Base-by-base conservation (phyloP, 2,113 vertebrate species). In the Aptenodytes patagonicus region DNA sequence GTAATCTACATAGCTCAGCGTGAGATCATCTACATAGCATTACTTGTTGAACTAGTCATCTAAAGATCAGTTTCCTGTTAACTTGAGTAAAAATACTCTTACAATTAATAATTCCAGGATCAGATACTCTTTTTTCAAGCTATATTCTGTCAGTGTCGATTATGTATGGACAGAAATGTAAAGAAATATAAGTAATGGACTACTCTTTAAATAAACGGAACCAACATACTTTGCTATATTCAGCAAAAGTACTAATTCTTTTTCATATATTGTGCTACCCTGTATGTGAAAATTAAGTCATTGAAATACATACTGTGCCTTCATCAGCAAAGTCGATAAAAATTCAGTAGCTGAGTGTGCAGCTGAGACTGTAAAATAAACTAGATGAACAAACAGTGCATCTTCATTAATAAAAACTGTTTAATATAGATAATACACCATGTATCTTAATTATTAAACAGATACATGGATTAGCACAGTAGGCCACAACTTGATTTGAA, bases 331-430 rank as follows among this genome's bases (percentile, higher is more conserved):
- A 95, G 38, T 38, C 84, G 76, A 92, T 93, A 85, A 90, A 97
- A 96, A 93, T 91, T 86, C 93, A 96, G 80, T 94, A 93, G 88
- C 94, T 90, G 97, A 96, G 87, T 72, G 21, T 78, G 21, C 94
- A 95, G 88, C 87, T 97, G 96, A 95, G 79, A 31, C 61, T 95
- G 77, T 87, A 96, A 93, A 96, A 97, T 95, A 97, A 96, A 84
- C 75, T 73, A 83, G 86, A 65, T 57, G 96, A 94, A 91, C 92
- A 97, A 96, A 97, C 94, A 91, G 54, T 90, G 47, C 76, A 44
- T 97, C 97, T 98, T 97, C 97, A 94, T 97, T 98, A 96, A 98
- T 97, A 97, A 97, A 97, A 95, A 93, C 97, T 96, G 51, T 97
- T 94, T 95, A 95, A 95, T 95, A 96, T 57, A 93, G 79, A 68